These are phyloP conservation scores for Chloroceryle inda DNA, from an alignment of 2,797 vertebrate species.

Conservation along the genomic window DNA sequence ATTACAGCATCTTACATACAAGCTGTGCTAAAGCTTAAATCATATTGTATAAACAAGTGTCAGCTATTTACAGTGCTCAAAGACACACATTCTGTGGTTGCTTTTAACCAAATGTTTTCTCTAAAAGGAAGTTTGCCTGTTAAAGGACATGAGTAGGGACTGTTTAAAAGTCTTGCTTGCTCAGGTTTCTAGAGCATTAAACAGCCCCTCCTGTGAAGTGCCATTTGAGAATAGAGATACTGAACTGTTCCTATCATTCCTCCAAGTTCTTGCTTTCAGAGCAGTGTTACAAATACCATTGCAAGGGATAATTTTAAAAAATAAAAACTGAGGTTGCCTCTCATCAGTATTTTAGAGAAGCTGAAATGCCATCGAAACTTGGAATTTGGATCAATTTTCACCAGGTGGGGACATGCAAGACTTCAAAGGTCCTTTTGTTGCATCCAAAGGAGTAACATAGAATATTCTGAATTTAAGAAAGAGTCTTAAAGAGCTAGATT, in stretches of 20 bases:
- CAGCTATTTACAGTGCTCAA: conserved; percentile 34
- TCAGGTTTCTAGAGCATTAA: background rate
- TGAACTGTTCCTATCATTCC: background rate
- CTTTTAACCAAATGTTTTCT: conserved; percentile 32
- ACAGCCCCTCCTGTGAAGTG: background rate
- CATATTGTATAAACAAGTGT: background rate
- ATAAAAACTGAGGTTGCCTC: background rate
- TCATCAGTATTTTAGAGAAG: background rate
- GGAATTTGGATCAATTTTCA: background rate
- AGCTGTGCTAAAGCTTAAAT: background rate
- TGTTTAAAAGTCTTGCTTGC: conserved; percentile 5
- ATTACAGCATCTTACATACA: background rate
- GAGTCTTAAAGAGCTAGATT: background rate
- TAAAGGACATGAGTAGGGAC: background rate
- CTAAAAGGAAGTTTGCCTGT: background rate
- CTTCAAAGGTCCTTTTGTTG: background rate
- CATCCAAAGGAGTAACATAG: background rate
- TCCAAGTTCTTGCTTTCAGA: background rate
- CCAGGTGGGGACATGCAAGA: background rate
- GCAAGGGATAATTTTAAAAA: background rate
- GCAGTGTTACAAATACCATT: background rate
- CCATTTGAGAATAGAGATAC: background rate
- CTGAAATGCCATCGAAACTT: background rate
- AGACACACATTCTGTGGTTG: conserved; percentile 1
- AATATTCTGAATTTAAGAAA: background rate